Evolutionary conservation across 2,888 invertebrate species (phyloP), one percentile per base, ranked within the genome.

Genomic region (Drosophila testacea): DNA sequence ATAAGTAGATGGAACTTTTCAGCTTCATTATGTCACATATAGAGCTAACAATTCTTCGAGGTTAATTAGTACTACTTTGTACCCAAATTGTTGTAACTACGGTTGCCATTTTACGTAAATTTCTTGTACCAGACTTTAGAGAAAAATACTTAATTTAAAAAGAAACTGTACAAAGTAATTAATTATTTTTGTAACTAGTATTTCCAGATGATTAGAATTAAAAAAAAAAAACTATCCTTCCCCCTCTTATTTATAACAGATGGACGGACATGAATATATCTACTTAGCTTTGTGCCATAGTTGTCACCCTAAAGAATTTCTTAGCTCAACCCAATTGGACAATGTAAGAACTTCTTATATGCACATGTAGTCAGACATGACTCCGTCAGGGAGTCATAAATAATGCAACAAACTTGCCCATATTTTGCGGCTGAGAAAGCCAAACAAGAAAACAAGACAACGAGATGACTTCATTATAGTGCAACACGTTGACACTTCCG

Each of bases 381-480:
- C 27, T 27, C 34, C 42, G 54, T 48, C 47, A 55, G 54, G 47
- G 22, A 51, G 30, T 54, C 69, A 74, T 83, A 73, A 81, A 69
- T 81, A 77, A 80, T 73, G 79, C 79, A 86, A 83, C 75, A 76
- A 79, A 70, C 73, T 81, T 76, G 76, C 57, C 65, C 65, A 80
- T 75, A 76, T 71, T 82, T 74, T 71, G 70, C 56, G 69, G 70
- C 70, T 13, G 7, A 66, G 59, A 7, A 57, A 52, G 63, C 63
- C 57, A 59, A 77, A 62, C 59, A 63, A 54, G 51, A 16, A 16
- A 44, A 32, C 9, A 11, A 55, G 55, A 66, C 47, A 47, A 61
- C 28, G 42, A 64, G 55, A 32, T 57, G 72, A 69, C 76, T 81
- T 73, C 70, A 73, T 83, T 81, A 79, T 44, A 48, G 28, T 67